phyloP scores from a whole-genome alignment of 1,140 invertebrate genomes.

The Cyclargus thomasi region DNA sequence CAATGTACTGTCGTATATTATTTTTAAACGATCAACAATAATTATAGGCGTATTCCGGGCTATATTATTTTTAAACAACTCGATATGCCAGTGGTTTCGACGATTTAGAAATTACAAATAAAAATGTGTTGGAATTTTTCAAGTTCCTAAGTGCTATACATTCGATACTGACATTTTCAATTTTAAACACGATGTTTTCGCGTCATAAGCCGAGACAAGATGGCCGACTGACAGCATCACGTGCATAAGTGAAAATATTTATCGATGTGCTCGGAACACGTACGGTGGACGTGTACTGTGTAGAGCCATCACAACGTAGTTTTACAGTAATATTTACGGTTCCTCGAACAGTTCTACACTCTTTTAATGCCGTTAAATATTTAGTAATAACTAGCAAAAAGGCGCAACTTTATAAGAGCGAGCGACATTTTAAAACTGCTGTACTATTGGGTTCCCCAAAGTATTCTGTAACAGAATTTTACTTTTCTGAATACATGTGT shows the following conservation, averaged over 20 bases:
- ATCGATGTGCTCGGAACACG: constrained; percentile 12
- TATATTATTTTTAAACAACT: no score
- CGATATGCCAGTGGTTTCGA: no score
- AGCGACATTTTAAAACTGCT: no score
- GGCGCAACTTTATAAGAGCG: no score
- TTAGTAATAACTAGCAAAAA: no score
- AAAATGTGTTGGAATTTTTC: neutral
- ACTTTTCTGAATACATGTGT: no score
- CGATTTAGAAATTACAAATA: neutral
- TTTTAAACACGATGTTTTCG: neutral
- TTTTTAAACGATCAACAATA: no score
- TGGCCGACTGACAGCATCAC: neutral
- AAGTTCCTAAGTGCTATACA: neutral
- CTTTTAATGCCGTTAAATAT: neutral
- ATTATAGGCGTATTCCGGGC: no score
- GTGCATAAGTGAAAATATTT: constrained; percentile 13
- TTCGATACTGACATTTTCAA: neutral
- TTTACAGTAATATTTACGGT: constrained; percentile 3
- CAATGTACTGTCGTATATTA: no score
- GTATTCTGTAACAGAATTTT: no score
- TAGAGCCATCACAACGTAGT: neutral
- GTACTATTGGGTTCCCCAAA: no score
- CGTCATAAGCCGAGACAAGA: neutral
- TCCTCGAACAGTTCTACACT: neutral
- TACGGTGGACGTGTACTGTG: constrained; percentile 2